Evolutionary conservation across 2,797 vertebrate species (phyloP), one percentile per base, ranked within the genome.

Genomic region (Acrossocheilus fasciatus): DNA sequence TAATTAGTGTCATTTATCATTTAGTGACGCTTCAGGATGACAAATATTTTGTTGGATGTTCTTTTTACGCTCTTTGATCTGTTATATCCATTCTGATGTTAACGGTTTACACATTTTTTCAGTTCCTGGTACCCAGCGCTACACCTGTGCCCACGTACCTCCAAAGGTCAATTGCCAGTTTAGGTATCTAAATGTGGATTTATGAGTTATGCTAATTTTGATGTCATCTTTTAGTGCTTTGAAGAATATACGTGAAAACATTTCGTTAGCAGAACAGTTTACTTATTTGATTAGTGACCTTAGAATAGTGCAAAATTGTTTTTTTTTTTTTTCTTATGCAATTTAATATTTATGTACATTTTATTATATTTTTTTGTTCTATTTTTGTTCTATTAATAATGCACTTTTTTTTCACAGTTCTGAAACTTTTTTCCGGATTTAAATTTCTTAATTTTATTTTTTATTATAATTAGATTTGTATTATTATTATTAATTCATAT

Each of bases 1-100:
- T 79, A 85, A 85, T 79, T 85, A 79, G 66, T 68, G 82, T 79
- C 66, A 72, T 85, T 79, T 85, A 57, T 77, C 74, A 52, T 78
- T 78, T 72, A 79, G 75, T 30, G 75, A 36, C 11, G 75, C 23
- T 79, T 70, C 76, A 45, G 64, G 66, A 6, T 73, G 77, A 81
- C 43, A 70, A 30, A 73, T 62, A 62, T 86, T 62, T 86, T 39
- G 68, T 39, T 72, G 52, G 68, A 62, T 86, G 52, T 59, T 85
- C 17, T 79, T 80, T 39, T 30, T 69, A 72, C 30, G 84, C 4
- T 62, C 34, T 72, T 86, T 73, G 68, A 39, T 75, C 11, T 74
- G 26, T 74, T 74, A 26, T 79, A 83, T 64, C 5, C 18, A 52
- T 66, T 84, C 20, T 66, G 23, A 84, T 76, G 26, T 70, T 59